Conservation (phyloP, 2,797 vertebrate genomes). For the Peromyscus attwateri region DNA sequence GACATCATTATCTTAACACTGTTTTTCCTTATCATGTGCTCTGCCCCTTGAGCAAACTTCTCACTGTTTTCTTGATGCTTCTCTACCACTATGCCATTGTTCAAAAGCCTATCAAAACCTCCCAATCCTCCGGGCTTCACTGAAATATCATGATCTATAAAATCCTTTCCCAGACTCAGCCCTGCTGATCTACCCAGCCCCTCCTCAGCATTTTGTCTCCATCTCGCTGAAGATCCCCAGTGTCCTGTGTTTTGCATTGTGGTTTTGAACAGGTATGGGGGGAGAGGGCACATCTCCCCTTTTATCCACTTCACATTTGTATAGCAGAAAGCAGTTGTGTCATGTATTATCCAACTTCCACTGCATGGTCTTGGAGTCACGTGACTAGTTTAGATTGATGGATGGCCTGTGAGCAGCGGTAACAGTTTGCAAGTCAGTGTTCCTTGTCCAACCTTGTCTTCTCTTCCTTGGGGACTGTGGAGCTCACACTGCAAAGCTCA, state of each 20-base stretch:
- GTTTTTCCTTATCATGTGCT: background rate
- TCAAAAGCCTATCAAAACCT: background rate
- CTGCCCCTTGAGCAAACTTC: constrained; percentile 27
- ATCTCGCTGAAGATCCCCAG: background rate
- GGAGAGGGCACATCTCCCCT: background rate
- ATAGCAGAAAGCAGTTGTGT: background rate
- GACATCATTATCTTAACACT: background rate
- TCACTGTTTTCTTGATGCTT: background rate
- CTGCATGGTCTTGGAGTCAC: background rate
- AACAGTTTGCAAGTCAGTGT: background rate
- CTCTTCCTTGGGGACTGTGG: background rate
- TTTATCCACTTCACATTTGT: background rate
- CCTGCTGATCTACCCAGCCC: background rate
- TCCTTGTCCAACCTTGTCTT: background rate
- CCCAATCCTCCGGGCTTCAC: background rate
- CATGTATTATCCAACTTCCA: background rate
- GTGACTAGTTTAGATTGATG: background rate
- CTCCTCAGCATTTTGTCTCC: background rate
- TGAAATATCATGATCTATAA: background rate
- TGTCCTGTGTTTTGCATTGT: background rate
- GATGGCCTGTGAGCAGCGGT: background rate
- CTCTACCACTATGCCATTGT: background rate
- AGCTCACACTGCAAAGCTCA: background rate
- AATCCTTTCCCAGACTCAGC: background rate
- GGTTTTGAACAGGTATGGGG: background rate